Evolutionary conservation across 1,140 invertebrate genomes (phyloP).

Genomic region (Drosophila sproati): DNA sequence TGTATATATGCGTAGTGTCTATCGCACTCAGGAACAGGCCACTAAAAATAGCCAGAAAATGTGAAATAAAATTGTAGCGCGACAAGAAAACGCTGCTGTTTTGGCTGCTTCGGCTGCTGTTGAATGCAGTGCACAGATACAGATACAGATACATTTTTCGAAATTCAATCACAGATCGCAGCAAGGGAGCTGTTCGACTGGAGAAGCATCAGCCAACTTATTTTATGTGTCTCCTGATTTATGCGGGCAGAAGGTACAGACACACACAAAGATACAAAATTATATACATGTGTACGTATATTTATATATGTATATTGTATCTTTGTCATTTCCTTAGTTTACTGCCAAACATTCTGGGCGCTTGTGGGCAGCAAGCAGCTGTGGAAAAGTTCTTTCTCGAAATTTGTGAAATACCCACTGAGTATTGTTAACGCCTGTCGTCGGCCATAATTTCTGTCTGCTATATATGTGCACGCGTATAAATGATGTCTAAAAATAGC

Average conservation of each 20-base stretch:
- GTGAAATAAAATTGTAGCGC: constrained; percentile 72
- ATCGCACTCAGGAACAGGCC: constrained; percentile 46
- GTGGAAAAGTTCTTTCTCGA: constrained; percentile 68
- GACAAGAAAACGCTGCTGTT: constrained; percentile 43
- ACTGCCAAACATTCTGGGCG: constrained; percentile 30
- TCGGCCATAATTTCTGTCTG: constrained; percentile 60
- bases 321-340: constrained; percentile 38
- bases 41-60: constrained; percentile 74
- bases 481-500: constrained; percentile 55
- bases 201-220: constrained; percentile 27
- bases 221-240: constrained; percentile 36
- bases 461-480: constrained; percentile 27
- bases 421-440: constrained; percentile 70
- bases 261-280: constrained; percentile 17
- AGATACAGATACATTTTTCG: constrained; percentile 62
- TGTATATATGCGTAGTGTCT: constrained; percentile 54
- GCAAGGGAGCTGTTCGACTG: constrained; percentile 45
- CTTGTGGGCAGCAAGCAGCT: constrained; percentile 14
- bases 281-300: background rate
- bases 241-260: constrained; percentile 40
- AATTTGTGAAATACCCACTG: constrained; percentile 45
- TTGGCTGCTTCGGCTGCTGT: constrained; percentile 11
- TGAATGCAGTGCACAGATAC: constrained; percentile 56
- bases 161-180: constrained; percentile 70
- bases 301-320: constrained; percentile 2